Conservation (phyloP, 2,888 invertebrate genomes). For the Cataglyphis altisquamis region DNA sequence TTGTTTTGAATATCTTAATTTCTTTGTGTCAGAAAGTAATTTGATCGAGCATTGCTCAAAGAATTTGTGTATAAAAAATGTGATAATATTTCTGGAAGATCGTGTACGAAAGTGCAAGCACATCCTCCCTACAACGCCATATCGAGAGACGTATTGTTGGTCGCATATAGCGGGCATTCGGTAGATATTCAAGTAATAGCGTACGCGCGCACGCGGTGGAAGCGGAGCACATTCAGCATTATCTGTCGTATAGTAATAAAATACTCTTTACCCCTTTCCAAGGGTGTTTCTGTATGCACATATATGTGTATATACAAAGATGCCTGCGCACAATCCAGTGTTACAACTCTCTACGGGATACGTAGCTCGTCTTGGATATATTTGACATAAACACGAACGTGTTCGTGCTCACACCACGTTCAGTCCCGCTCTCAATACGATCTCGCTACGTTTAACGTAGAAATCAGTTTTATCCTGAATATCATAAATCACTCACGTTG, state of each 20-base stretch:
- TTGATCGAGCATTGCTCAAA: neutral
- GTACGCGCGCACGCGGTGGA: conserved; percentile 42
- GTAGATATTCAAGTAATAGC: conserved; percentile 61
- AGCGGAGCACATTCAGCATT: conserved; percentile 69
- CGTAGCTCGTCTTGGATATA: conserved; percentile 56
- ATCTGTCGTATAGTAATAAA: conserved; percentile 75
- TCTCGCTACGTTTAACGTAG: conserved; percentile 26
- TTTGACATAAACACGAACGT: conserved; percentile 64
- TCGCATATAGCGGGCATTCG: conserved; percentile 58
- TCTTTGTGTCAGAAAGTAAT: neutral
- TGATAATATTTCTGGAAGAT: neutral
- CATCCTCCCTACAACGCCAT: conserved; percentile 38
- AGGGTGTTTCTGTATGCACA: conserved; percentile 21
- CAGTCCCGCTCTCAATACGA: conserved; percentile 11
- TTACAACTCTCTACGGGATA: conserved; percentile 62
- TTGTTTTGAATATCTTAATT: neutral
- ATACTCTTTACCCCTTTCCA: conserved; percentile 69
- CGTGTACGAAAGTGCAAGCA: neutral
- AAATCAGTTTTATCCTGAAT: conserved; percentile 33
- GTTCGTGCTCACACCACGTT: conserved; percentile 30
- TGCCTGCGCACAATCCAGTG: conserved; percentile 59
- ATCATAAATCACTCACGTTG: neutral
- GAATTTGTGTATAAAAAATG: neutral
- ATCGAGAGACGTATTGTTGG: conserved; percentile 61
- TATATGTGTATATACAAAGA: conserved; percentile 5